A percentile compares a stretch with the other conserved stretches of the same genome.
phyloP scores from a whole-genome alignment of 1,140 invertebrate species.

The Telenomus remus region DNA sequence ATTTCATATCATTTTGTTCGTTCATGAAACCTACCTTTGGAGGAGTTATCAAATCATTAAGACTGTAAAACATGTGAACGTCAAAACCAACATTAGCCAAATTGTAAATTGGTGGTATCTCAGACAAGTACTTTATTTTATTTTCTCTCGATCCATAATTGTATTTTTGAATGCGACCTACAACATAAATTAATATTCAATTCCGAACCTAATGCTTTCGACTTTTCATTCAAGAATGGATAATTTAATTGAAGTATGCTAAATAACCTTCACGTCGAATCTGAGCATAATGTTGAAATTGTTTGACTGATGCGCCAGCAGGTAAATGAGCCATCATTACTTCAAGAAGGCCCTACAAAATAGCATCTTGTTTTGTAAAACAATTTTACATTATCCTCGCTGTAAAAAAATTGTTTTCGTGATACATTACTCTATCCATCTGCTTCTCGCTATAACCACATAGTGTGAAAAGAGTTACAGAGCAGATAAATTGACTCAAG shows the following conservation, averaged over 20 bases:
- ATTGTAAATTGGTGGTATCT: constrained; percentile 78
- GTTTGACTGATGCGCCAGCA: constrained; percentile 29
- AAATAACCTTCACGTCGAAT: constrained; percentile 2
- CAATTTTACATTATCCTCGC: background rate
- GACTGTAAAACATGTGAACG: constrained; percentile 80
- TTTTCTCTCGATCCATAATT: constrained; percentile 79
- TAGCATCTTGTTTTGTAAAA: too few relatives aligned
- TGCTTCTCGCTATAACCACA: constrained; percentile 26
- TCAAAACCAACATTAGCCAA: constrained; percentile 78
- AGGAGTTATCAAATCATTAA: constrained; percentile 79
- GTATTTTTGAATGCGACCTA: constrained; percentile 71
- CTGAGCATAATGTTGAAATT: constrained; percentile 33
- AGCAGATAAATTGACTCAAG: constrained; percentile 17
- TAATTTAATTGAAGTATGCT: background rate
- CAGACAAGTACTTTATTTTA: constrained; percentile 69
- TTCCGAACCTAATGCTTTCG: too few relatives aligned
- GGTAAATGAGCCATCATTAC: constrained; percentile 25
- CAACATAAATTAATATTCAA: constrained; percentile 3
- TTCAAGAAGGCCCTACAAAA: constrained; percentile 14
- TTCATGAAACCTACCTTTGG: constrained; percentile 64
- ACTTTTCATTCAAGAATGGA: too few relatives aligned
- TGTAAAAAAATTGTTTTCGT: background rate
- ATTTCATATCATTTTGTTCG: too few relatives aligned
- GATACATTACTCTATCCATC: constrained; percentile 15
- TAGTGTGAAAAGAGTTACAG: constrained; percentile 5